Evolutionary conservation across 2,797 vertebrate genomes (phyloP).

Genomic region (Lepidocolaptes lacrymiger): DNA sequence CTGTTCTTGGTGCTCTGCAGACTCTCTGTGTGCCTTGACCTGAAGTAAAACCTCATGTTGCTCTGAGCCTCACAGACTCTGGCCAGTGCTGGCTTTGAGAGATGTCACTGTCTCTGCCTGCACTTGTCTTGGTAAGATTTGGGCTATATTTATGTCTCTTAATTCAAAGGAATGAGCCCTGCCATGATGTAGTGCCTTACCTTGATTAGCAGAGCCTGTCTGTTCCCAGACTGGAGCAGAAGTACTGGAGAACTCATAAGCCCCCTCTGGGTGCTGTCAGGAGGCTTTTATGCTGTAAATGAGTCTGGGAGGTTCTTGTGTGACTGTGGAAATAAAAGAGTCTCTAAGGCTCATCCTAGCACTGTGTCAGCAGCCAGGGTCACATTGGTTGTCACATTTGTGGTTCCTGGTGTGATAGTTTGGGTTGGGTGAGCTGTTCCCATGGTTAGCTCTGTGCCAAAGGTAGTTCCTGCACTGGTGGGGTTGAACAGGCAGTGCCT

Average conservation of each 20-base stretch:
- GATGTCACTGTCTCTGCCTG: background rate
- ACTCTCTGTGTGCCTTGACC: background rate
- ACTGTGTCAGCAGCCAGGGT: background rate
- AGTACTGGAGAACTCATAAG: background rate
- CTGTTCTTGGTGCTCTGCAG: background rate
- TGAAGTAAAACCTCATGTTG: background rate
- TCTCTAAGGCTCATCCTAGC: background rate
- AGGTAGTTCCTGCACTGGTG: background rate
- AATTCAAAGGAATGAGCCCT: background rate
- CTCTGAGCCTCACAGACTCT: background rate
- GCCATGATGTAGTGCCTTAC: background rate
- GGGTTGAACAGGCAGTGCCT: background rate
- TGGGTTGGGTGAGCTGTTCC: background rate
- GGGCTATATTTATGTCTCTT: constrained; percentile 5
- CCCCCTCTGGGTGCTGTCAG: background rate
- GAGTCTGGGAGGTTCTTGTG: background rate
- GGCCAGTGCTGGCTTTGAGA: background rate
- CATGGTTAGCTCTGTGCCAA: rapidly evolving
- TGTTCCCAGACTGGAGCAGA: background rate
- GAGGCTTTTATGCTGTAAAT: background rate
- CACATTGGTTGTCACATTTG: rapidly evolving
- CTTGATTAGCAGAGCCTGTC: background rate
- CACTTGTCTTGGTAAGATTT: background rate
- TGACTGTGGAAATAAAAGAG: constrained; percentile 33
- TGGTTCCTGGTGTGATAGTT: background rate